Base-by-base conservation (phyloP, 2,797 vertebrate species). In the Darevskia nairensis region DNA sequence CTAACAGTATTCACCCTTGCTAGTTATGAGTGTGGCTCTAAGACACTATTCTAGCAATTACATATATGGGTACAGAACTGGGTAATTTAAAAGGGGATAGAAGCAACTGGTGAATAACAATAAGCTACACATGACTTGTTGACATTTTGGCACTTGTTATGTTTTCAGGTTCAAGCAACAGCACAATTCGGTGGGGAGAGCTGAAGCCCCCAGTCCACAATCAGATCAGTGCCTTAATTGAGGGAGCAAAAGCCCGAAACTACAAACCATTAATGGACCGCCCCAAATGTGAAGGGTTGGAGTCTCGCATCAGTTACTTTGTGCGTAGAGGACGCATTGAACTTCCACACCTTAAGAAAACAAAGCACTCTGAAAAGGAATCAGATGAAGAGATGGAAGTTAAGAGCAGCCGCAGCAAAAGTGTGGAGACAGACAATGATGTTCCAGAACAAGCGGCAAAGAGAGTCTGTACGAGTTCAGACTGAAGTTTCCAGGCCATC, bases 241-340 rank as follows among this genome's bases (percentile, higher is more conserved):
- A 99, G 93, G 99, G 99, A 4, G 97, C 98, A 90, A 97, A 95
- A 91, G 97, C 97, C 71, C 98, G 94, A 19, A 98, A 96, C 17
- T 99, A 99, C 94, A 97, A 97, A 8, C 98, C 97, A 0, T 90
- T 99, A 86, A 96, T 99, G 95, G 96, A 98, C 80, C 98, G 99
- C 2, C 98, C 98, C 0, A 96, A 97, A 83, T 99, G 99, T 44
- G 97, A 99, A 95, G 98, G 98, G 84, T 94, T 99, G 94, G 98
- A 99, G 94, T 98, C 98, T 6, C 96, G 98, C 79, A 99, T 99
- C 89, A 96, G 97, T 69, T 98, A 98, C 90, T 99, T 98, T 82
- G 97, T 98, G 77, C 97, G 96, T 39, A 97, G 98, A 94, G 98
- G 99, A 69, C 96, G 97, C 55, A 95, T 97, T 3, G 91, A 94